Evolutionary conservation across 1,140 invertebrate species (phyloP), one percentile per base, ranked within the genome.

Genomic region (Cylas formicarius): DNA sequence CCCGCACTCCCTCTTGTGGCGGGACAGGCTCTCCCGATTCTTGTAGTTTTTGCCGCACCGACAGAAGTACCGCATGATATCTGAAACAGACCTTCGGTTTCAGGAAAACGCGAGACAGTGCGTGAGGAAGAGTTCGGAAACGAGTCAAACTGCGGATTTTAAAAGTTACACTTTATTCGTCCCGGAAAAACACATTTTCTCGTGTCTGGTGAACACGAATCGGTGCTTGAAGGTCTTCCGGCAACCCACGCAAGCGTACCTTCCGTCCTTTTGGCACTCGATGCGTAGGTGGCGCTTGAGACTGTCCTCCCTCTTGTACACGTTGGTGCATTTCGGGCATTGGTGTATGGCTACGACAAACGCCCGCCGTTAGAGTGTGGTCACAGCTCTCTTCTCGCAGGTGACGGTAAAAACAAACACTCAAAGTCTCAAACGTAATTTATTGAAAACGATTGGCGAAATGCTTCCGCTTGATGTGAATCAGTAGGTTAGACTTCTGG

Each of bases 231-330:
- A 51, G 8, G 36, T 26, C 23, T 55, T 44, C 14, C 53, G 44
- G 55, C 70, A 72, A 21, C 62, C 56, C 9, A 57, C 55, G 49
- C 72, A 73, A 6, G 57, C 52, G 49, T 69, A 71, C 40, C 64
- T 62, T 6, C 69, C 70, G 33, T 66, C 62, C 28, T 69, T 61
- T 16, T 69, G 67, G 43, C 72, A 74, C 49, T 73, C 71, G 29
- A 73, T 67, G 31, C 67, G 72, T 44, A 71, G 53, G 55, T 77
- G 75, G 3, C 66, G 62, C 32, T 63, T 67, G 52, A 75, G 63
- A 50, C 72, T 72, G 13, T 70, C 58, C 11, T 69, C 57, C 58
- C 66, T 41, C 20, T 47, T 47, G 21, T 47, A 47, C 11, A 22
- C n/a, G 9, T 47, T 47, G 13, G 19, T 22, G 19, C 44, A 47